A percentile compares a stretch with the other conserved stretches of the same genome.
phyloP scores from a whole-genome alignment of 2,888 invertebrate genomes.

The Zaprionus bogoriensis region DNA sequence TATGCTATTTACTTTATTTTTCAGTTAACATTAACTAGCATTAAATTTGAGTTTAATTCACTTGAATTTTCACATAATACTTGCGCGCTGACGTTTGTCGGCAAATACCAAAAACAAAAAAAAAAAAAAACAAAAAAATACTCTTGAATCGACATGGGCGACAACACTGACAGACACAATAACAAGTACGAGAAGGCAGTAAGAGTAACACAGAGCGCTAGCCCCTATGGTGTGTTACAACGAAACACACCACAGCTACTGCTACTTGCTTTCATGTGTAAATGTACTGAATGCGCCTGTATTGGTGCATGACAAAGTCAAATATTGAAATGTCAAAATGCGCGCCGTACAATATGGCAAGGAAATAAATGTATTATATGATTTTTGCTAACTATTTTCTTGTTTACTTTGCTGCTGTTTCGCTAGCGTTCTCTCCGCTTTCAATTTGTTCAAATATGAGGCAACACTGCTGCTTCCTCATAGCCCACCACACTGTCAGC shows the following conservation, averaged over 20 bases:
- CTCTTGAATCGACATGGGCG: conserved; percentile 44
- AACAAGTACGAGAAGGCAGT: conserved; percentile 44
- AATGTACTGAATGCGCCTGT: conserved; percentile 25
- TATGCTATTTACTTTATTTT: not conserved
- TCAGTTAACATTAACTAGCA: not conserved
- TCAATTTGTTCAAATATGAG: conserved; percentile 8
- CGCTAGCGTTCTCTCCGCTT: not conserved
- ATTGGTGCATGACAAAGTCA: conserved; percentile 57
- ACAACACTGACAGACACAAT: conserved; percentile 41
- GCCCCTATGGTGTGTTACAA: conserved; percentile 51
- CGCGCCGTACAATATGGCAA: conserved; percentile 38
- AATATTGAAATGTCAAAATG: conserved; percentile 56
- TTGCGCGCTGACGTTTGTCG: conserved; percentile 28
- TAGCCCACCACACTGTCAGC: conserved; percentile 66
- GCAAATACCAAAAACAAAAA: conserved; percentile 35
- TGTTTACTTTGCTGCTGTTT: not conserved
- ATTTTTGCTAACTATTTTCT: not conserved
- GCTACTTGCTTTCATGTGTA: conserved; percentile 14
- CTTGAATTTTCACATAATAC: conserved; percentile 38
- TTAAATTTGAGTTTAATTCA: conserved; percentile 25
- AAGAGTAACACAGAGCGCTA: conserved; percentile 28
- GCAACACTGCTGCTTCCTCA: conserved; percentile 34
- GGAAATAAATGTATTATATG: not conserved
- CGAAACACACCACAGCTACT: conserved; percentile 43
- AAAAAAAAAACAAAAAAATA: conserved; percentile 31